Evolutionary conservation across 2,888 invertebrate genomes (phyloP).

Genomic region (Drosophila pseudotakahashii): DNA sequence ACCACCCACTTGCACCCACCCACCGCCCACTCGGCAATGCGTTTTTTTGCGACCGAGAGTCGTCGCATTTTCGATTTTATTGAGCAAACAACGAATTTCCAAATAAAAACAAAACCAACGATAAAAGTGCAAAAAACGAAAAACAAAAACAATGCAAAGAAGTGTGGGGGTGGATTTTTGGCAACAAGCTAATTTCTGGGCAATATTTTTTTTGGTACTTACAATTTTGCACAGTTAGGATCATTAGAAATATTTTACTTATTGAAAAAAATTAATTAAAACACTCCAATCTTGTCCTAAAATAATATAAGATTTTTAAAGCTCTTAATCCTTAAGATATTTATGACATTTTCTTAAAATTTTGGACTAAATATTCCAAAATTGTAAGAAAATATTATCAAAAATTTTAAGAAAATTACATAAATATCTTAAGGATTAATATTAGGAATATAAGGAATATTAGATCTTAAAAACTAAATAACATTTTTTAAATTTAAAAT

Average conservation of each 20-base stretch:
- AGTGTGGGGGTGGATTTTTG: not conserved
- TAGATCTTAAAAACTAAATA: no score
- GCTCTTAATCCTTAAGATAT: no score
- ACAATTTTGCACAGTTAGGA: not conserved
- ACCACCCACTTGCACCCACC: not conserved
- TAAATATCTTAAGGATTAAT: no score
- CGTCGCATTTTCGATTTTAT: slow-evolving; percentile 82
- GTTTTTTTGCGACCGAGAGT: slow-evolving; percentile 27
- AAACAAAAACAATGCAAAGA: slow-evolving; percentile 16
- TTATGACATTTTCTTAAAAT: no score
- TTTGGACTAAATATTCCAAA: no score
- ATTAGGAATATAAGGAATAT: not conserved
- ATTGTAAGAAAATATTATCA: no score
- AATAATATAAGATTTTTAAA: no score
- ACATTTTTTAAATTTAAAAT: no score
- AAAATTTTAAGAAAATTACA: no score
- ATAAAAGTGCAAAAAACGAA: slow-evolving; percentile 68
- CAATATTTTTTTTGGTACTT: not conserved
- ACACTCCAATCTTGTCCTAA: no score
- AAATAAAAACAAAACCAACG: slow-evolving; percentile 80
- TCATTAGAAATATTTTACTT: no score
- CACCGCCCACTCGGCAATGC: slow-evolving; percentile 21
- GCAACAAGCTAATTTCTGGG: not conserved
- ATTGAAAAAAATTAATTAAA: no score
- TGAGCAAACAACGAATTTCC: slow-evolving; percentile 82